Percentiles rank a stretch among this genome's conserved stretches.
phyloP scores from a whole-genome alignment of 2,888 invertebrate genomes.

The Ceriagrion tenellum region DNA sequence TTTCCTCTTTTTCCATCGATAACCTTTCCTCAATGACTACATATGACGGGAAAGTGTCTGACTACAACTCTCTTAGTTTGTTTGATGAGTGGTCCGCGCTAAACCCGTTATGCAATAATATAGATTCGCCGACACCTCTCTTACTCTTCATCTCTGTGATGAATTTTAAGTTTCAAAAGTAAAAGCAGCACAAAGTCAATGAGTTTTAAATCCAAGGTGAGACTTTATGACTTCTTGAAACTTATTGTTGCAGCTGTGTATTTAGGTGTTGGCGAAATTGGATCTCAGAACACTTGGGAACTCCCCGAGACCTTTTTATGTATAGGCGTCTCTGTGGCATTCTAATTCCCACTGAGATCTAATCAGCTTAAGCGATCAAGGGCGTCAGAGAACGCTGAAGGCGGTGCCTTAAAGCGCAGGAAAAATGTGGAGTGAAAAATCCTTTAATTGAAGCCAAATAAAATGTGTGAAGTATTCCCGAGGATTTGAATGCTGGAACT shows the following conservation, averaged over 20 bases:
- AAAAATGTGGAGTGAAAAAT: conserved; percentile 18
- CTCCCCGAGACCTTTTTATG: background rate
- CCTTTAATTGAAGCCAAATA: conserved; percentile 65
- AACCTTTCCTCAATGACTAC: no score
- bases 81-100: no score
- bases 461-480: conserved; percentile 32
- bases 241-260: background rate
- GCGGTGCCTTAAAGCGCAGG: background rate
- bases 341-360: background rate
- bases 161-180: no score
- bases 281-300: background rate
- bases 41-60: no score
- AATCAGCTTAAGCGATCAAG: conserved; percentile 59
- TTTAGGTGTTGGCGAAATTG: background rate
- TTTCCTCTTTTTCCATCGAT: no score
- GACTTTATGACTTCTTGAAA: background rate
- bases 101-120: no score
- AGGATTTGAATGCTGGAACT: conserved; percentile 43
- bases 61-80: no score
- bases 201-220: background rate
- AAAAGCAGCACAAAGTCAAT: background rate
- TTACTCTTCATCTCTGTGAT: no score
- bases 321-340: background rate
- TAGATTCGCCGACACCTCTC: no score
- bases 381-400: background rate